Base-by-base conservation (phyloP, 2,888 invertebrate genomes). In the Cyaniris semiargus region DNA sequence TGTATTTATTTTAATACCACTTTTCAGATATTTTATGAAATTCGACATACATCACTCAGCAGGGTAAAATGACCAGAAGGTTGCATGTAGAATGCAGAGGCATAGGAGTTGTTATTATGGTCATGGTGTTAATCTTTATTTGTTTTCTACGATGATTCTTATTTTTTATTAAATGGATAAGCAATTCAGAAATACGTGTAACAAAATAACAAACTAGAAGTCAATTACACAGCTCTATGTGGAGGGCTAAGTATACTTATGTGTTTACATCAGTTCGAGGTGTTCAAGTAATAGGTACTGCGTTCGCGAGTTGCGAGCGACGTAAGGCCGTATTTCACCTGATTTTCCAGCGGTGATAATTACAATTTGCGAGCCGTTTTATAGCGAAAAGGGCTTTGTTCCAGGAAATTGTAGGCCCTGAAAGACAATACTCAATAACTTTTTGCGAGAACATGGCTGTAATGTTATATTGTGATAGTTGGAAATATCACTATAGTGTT, bases 371-470 rank as follows among this genome's bases (percentile, higher is more conserved):
- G 60, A 66, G 60, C 23, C 13, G 23, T 66, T 66, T 66, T 66
- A 23, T 66, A 66, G 60, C 60, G 23, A 23, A 66, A 66, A 66
- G 60, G 27, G 60, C 13, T 21, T 66, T 66, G 10, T 66, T 58
- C 7, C 21, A 21, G 60, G 27, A 66, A 66, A 66, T 66, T 66
- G 23, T 66, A 27, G 60, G 4, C 27, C 23, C 23, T 23, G 27
- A 66, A 66, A 66, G 23, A 66, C 60, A 66, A 66, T 66, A 66
- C 66, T 18, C 18, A 66, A 66, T 66, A 66, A 66, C 66, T 66
- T 27, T 66, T 66, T 60, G 21, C 23, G 21, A 31, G 27, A 23
- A 66, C 27, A 8, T 0, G 60, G 27, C 27, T 66, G 27, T 66
- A 13, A 66, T 3, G 10, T 10, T 60, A 60, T 60, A 60, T 23